Evolutionary conservation across 53 echinoderm and acorn worm species (phyloP).

Genomic region (Hippasteria phrygiana): DNA sequence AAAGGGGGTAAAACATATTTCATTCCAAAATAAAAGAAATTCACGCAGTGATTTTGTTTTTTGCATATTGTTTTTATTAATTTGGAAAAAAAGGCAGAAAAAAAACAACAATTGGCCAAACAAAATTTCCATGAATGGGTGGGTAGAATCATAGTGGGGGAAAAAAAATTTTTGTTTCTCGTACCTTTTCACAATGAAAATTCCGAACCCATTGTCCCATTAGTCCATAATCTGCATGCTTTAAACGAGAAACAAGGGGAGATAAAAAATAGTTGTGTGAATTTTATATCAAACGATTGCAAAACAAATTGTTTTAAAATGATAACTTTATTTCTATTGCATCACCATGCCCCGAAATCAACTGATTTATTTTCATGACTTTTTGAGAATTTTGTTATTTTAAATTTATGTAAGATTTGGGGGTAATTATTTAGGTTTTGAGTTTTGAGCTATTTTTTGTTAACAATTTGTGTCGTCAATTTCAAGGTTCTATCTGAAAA

Average conservation of each 20-base stretch:
- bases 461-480: too few species aligned
- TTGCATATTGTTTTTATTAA: neutral
- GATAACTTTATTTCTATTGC: neutral
- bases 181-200: constrained; percentile 69
- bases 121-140: neutral
- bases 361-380: neutral
- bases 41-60: neutral
- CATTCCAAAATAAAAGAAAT: neutral
- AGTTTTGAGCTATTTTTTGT: too few species aligned
- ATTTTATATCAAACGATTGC: constrained; percentile 13
- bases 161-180: constrained; percentile 21
- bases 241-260: constrained; percentile 59
- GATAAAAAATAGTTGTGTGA: constrained; percentile 48
- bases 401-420: too few species aligned
- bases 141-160: neutral
- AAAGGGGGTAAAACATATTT: neutral
- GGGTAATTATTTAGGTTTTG: too few species aligned
- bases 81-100: neutral
- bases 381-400: neutral
- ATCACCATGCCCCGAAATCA: neutral
- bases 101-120: neutral
- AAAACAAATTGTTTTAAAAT: neutral
- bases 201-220: constrained; percentile 67
- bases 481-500: too few species aligned
- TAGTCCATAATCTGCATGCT: constrained; percentile 68